phyloP scores from a whole-genome alignment of 2,113 vertebrate species.

The Pandion haliaetus region DNA sequence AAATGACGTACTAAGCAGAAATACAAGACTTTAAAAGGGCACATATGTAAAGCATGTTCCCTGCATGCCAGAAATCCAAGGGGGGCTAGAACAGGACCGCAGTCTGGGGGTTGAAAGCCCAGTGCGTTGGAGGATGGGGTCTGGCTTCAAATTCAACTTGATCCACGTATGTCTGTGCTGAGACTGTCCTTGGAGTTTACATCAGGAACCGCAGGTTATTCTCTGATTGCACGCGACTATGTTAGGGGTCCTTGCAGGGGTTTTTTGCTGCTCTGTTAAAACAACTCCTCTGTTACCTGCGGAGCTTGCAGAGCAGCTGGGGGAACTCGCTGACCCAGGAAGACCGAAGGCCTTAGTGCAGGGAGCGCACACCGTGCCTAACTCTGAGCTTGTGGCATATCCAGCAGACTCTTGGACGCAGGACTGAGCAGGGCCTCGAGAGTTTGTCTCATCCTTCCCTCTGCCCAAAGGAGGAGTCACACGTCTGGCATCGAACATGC shows the following conservation, averaged over 20 bases:
- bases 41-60: neutral
- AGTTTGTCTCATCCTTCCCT: neutral
- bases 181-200: neutral
- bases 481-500: too few species aligned
- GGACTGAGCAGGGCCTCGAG: neutral
- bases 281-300: neutral
- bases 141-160: neutral
- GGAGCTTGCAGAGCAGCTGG: neutral
- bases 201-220: neutral
- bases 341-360: neutral
- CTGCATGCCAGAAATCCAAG: neutral
- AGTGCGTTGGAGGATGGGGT: neutral
- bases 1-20: neutral
- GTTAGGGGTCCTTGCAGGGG: neutral
- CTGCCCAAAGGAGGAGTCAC: neutral
- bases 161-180: neutral
- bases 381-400: neutral
- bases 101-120: neutral
- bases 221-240: neutral
- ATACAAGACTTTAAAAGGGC: neutral
- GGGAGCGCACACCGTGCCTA: neutral
- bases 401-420: neutral
- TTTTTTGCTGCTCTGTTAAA: neutral
- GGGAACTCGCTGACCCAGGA: rapidly evolving
- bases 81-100: neutral